phyloP scores from a whole-genome alignment of 1,140 invertebrate species.

The Brachionus plicatilis region DNA sequence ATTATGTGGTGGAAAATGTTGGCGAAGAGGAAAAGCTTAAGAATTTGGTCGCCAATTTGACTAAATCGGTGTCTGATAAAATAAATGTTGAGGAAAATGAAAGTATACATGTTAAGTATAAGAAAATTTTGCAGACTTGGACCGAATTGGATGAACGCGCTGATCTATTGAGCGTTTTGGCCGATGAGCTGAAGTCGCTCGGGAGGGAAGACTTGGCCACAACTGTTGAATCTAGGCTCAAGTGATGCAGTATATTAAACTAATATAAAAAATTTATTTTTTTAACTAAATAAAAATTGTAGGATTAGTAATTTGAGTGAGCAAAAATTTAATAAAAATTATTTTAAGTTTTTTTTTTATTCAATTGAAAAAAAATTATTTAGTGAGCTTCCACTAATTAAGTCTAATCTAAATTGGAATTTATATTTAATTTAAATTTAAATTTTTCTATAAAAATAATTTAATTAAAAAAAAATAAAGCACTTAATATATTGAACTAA shows the following conservation, averaged over 20 bases:
- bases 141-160: background rate
- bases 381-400: too few relatives aligned
- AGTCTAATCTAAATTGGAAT: too few relatives aligned
- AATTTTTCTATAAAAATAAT: too few relatives aligned
- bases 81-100: background rate
- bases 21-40: background rate
- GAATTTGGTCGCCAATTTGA: background rate
- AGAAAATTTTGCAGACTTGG: conserved; percentile 30
- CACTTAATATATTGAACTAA: too few relatives aligned
- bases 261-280: background rate
- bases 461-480: too few relatives aligned
- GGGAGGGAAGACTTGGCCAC: background rate
- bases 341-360: background rate
- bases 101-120: background rate
- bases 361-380: background rate
- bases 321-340: background rate
- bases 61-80: background rate
- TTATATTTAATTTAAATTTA: too few relatives aligned
- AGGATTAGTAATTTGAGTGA: background rate
- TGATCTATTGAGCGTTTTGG: background rate
- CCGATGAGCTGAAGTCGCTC: background rate
- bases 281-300: background rate
- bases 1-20: background rate
- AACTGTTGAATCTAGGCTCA: background rate
- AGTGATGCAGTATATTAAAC: background rate